Percentiles rank a stretch among this genome's conserved stretches.
Evolutionary conservation across 2,797 vertebrate genomes (phyloP).

Genomic region (Hydrolagus colliei): DNA sequence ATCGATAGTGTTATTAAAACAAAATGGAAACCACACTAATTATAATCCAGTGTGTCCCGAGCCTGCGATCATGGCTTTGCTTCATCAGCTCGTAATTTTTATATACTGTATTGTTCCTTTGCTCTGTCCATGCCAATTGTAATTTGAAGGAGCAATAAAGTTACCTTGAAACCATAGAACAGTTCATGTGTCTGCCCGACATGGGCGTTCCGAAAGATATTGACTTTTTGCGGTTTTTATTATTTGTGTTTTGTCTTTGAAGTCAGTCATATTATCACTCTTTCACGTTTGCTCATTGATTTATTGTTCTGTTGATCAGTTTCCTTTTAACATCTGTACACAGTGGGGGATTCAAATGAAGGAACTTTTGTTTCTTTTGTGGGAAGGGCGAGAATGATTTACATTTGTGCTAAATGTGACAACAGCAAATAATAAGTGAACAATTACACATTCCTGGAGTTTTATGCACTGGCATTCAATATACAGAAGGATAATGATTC

Average conservation of each 20-base stretch:
- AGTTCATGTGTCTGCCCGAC: conserved; percentile 23
- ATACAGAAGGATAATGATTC: neutral
- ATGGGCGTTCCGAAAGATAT: conserved; percentile 20
- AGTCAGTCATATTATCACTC: neutral
- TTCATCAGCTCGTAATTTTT: conserved; percentile 25
- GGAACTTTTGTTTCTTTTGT: neutral
- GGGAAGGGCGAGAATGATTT: neutral
- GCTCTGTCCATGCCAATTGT: conserved; percentile 23
- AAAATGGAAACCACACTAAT: conserved; percentile 28
- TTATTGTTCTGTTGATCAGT: neutral
- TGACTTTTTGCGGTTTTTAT: neutral
- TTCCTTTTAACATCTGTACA: neutral
- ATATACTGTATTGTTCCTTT: conserved; percentile 29
- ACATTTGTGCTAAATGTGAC: neutral
- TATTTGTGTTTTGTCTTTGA: conserved; percentile 19
- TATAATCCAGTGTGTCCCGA: conserved; percentile 28
- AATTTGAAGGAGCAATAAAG: conserved; percentile 31
- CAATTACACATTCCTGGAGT: neutral
- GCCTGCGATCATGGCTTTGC: conserved; percentile 30
- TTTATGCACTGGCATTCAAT: neutral
- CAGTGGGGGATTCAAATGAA: neutral
- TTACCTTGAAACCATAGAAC: conserved; percentile 27
- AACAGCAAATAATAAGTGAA: neutral
- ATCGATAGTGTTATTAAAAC: conserved; percentile 20
- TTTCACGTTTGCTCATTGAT: conserved; percentile 11